Conservation (phyloP, 2,797 vertebrate genomes). For the Propithecus deckenii region DNA sequence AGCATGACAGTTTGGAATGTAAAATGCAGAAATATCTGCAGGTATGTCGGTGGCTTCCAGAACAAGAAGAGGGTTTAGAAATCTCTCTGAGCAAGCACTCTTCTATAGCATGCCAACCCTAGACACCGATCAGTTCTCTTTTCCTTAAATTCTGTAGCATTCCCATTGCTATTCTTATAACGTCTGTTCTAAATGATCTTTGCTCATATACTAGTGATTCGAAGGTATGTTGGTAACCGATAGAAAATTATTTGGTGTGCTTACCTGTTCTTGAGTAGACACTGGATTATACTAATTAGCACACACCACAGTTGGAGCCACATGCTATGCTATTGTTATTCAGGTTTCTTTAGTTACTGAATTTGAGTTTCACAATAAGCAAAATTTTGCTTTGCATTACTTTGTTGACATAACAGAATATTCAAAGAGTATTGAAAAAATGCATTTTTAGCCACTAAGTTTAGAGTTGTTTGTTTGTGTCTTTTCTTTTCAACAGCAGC, state of each 20-base stretch:
- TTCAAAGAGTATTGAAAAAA: slow-evolving; percentile 58
- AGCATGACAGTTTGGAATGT: background rate
- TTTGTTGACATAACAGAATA: slow-evolving; percentile 47
- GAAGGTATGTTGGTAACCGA: background rate
- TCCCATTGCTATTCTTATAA: background rate
- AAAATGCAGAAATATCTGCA: slow-evolving; percentile 43
- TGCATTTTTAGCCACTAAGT: slow-evolving; percentile 68
- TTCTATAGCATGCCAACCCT: background rate
- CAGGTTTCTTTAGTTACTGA: slow-evolving; percentile 32
- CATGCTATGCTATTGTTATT: background rate
- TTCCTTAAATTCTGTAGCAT: background rate
- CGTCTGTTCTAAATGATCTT: background rate
- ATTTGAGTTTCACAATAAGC: slow-evolving; percentile 45
- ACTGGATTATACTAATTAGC: background rate
- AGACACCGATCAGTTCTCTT: background rate
- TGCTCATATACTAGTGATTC: background rate
- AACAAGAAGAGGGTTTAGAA: background rate
- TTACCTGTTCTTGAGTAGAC: background rate
- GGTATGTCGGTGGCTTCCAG: background rate
- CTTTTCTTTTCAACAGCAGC: slow-evolving; percentile 83
- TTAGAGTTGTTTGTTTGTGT: slow-evolving; percentile 65
- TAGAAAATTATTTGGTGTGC: background rate
- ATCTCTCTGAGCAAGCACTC: background rate
- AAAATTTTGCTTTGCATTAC: slow-evolving; percentile 34
- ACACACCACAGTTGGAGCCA: background rate